Evolutionary conservation across 2,797 vertebrate species (phyloP), one percentile per base, ranked within the genome.

Genomic region (Zalophus californianus): DNA sequence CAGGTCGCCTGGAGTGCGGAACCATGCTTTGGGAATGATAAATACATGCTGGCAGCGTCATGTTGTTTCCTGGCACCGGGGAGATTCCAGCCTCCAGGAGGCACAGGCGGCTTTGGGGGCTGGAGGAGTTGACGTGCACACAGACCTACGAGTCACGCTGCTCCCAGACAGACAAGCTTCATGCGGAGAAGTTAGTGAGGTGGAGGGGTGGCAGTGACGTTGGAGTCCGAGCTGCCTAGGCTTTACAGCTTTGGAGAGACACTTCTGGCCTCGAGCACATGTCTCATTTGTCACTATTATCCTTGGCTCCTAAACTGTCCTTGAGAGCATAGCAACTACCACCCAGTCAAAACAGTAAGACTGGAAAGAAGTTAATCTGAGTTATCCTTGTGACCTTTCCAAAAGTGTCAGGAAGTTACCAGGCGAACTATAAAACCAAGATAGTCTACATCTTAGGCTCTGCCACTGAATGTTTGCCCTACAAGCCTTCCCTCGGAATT

Each of bases 21-120:
- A 62, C 50, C 44, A 35, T 79, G 44, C 88, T 91, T 86, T 25
- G 70, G 80, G 44, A 94, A 90, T 80, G 91, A 97, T 80, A 86
- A 93, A 89, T 93, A 66, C 41, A n/a, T n/a, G 62, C 86, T 91
- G 94, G 93, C 86, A 82, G 52, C 32, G 60, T 48, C 48, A 11
- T 15, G 10, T 25, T 38, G n/a, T 90, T 96, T 96, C 91, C 78
- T 86, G 95, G 95, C 91, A 96, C 32, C 1, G 4, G 35, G 38
- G 78, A 93, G 44, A 64, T 38, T 66, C 75, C 0, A 13, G 52
- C 60, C 60, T 95, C 86, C 86, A 77, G 85, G 72, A 97, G 94
- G 68, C 66, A 77, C 0, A 60, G 91, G 79, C 21, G 3, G 52
- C 52, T 86, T 60, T 62, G 72, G 48, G 7, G 23, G 29, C 64